Base-by-base conservation (phyloP, 2,888 invertebrate species). In the Andrena camellia region DNA sequence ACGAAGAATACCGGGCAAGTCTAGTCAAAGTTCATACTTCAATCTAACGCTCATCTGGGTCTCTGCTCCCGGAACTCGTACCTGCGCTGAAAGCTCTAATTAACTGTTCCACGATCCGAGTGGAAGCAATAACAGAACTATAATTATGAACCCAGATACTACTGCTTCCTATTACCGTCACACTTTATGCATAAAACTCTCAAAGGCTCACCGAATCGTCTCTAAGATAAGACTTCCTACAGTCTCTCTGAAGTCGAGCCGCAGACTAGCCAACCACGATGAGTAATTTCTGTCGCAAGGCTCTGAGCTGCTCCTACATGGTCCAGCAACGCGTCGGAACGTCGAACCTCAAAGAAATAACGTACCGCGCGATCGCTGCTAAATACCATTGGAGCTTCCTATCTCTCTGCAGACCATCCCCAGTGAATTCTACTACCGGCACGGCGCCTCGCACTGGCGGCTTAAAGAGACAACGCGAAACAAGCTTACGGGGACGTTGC, bases 401-500 rank as follows among this genome's bases (percentile, higher is more conserved):
- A 42, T 42, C 42, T 17, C 13, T 17, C 17, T 17, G 42, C 42
- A 4, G 42, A 17, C 13, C 42, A 17, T 6, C 64, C 52, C n/a
- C 7, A 23, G 60, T 33, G 50, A 52, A 72, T 64, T 52, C 66
- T 20, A n/a, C 66, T 3, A 60, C 23, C 59, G 10, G 26, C 68
- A 5, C 33, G 50, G 31, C 8, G 31, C 17, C 42, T 42, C 48
- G 26, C 57, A 5, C 23, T 13, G 26, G 10, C 35, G 13, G 26
- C 20, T 31, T 70, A 42, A 63, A 71, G 71, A 59, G 70, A 62
- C 29, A 42, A 57, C 50, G 23, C 48, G 70, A 23, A 70, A 59
- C 66, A n/a, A 60, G 66, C 48, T 81, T 57, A 78, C 62, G 26
- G 6, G 48, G 29, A 57, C 60, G 68, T 57, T 60, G 78, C 81